Evolutionary conservation across 2,113 vertebrate genomes (phyloP).

Genomic region (Mohoua ochrocephala): DNA sequence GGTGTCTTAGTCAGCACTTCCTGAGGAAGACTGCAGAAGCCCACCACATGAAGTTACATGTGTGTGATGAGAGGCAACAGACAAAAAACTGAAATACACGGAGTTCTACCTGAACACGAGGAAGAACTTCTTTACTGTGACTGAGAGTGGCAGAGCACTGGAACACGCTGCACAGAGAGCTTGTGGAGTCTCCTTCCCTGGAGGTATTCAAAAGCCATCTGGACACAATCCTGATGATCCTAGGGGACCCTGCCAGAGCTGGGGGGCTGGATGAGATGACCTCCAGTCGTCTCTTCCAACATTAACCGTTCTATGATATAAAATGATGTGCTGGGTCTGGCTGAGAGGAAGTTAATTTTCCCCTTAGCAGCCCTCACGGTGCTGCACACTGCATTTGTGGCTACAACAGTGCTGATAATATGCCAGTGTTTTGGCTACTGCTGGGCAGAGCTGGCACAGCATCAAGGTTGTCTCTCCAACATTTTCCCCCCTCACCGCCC

Average conservation of each 20-base stretch:
- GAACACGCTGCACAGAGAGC: neutral
- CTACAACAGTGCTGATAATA: neutral
- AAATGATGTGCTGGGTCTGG: neutral
- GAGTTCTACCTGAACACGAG: neutral
- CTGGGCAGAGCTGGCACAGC: neutral
- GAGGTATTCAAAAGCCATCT: neutral
- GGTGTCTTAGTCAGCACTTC: neutral
- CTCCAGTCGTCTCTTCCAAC: neutral
- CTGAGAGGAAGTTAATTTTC: neutral
- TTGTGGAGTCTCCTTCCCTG: neutral
- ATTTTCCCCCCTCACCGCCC: neutral
- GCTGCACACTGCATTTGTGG: neutral
- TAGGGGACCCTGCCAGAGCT: neutral
- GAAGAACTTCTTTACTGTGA: neutral
- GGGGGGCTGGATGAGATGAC: neutral
- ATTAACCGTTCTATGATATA: neutral
- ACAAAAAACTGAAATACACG: neutral
- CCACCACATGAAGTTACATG: neutral
- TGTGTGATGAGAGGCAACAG: neutral
- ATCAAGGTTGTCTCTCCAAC: neutral
- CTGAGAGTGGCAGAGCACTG: neutral
- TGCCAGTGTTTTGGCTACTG: neutral
- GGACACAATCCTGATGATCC: neutral
- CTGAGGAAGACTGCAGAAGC: neutral
- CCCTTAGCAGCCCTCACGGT: neutral